These are phyloP conservation scores for Brachionus rotundiformis DNA, from an alignment of 1,140 invertebrate species.

Conservation along the genomic window DNA sequence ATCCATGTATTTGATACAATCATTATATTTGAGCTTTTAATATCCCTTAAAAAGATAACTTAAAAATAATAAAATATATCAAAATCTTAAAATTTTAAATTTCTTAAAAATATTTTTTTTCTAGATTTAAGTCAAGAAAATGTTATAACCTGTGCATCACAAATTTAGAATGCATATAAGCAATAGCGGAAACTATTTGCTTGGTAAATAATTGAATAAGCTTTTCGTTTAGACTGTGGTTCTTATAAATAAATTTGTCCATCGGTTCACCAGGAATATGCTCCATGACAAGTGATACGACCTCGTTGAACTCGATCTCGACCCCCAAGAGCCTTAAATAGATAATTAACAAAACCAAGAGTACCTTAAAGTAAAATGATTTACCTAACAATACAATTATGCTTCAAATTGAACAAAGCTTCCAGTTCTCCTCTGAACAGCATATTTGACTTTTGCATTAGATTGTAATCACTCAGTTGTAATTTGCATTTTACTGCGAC, in stretches of 20 bases:
- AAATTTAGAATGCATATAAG: conserved; percentile 49
- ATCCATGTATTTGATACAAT: conserved; percentile 47
- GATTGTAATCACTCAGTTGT: conserved; percentile 13
- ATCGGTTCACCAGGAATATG: conserved; percentile 46
- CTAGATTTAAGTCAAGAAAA: too few species aligned
- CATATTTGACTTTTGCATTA: conserved; percentile 51
- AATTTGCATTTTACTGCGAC: conserved; percentile 49
- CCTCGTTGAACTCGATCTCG: conserved; percentile 37
- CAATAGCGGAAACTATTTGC: conserved; percentile 42
- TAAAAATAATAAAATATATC: background rate
- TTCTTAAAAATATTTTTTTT: too few species aligned
- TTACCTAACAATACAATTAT: conserved; percentile 40
- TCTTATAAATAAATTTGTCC: conserved; percentile 39
- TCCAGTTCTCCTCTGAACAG: conserved; percentile 48
- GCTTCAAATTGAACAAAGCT: conserved; percentile 45
- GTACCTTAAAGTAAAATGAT: background rate
- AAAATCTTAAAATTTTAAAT: too few species aligned
- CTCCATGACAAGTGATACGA: conserved; percentile 34
- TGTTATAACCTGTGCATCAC: conserved; percentile 49
- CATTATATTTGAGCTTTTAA: conserved; percentile 52
- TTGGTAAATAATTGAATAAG: conserved; percentile 24
- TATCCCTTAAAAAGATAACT: background rate
- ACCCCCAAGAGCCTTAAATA: conserved; percentile 32
- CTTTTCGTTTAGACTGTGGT: background rate
- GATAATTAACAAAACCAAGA: background rate